Evolutionary conservation across 2,888 invertebrate species (phyloP).

Genomic region (Aquatica leii): DNA sequence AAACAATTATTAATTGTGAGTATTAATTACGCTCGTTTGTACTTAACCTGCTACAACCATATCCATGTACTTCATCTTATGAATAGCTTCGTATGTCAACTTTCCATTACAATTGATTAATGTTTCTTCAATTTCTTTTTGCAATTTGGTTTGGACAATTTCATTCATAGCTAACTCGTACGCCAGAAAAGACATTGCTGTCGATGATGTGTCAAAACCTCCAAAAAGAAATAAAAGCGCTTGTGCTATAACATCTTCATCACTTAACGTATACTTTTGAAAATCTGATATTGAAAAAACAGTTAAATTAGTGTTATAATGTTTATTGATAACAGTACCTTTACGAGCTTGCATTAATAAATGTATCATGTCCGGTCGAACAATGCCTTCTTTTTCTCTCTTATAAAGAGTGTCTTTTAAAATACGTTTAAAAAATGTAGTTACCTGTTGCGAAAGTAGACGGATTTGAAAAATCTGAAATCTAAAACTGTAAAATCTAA

Average conservation of each 20-base stretch:
- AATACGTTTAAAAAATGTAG: slow-evolving; percentile 8
- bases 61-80: slow-evolving; percentile 64
- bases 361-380: slow-evolving; percentile 57
- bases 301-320: neutral
- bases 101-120: slow-evolving; percentile 46
- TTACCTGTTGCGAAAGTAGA: neutral
- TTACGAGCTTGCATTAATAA: slow-evolving; percentile 53
- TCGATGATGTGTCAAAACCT: slow-evolving; percentile 63
- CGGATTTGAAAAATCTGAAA: neutral
- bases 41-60: slow-evolving; percentile 64
- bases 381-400: slow-evolving; percentile 3
- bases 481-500: neutral
- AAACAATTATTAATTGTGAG: neutral
- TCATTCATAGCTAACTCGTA: slow-evolving; percentile 68
- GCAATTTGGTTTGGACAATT: slow-evolving; percentile 66
- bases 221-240: slow-evolving; percentile 64
- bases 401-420: neutral
- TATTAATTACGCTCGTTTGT: neutral
- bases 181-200: slow-evolving; percentile 62
- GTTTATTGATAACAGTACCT: slow-evolving; percentile 26
- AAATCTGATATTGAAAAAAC: neutral
- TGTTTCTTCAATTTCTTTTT: slow-evolving; percentile 63
- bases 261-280: slow-evolving; percentile 36
- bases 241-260: slow-evolving; percentile 67
- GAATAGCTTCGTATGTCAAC: slow-evolving; percentile 59